A percentile compares a stretch with the other conserved stretches of the same genome.
Conservation (phyloP, 2,888 invertebrate species). For the Sinohyriopsis cumingii region DNA sequence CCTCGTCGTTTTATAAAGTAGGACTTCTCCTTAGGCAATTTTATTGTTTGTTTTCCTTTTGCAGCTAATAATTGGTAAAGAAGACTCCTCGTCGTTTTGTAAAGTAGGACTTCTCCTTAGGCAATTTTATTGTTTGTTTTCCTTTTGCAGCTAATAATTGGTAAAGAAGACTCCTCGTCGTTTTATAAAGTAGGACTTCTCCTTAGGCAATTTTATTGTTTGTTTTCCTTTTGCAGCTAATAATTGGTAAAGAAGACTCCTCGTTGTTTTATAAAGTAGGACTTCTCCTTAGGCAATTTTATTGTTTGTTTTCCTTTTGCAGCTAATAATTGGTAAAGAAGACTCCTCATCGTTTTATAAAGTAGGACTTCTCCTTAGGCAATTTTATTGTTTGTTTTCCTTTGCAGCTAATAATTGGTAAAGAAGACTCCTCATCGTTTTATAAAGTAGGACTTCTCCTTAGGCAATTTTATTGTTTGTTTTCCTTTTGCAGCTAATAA, state of each 20-base stretch:
- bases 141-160: constrained; percentile 39
- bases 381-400: constrained; percentile 8
- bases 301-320: constrained; percentile 20
- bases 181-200: too few species aligned
- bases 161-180: constrained; percentile 16
- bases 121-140: constrained; percentile 9
- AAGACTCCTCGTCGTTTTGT: constrained; percentile 7
- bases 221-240: constrained; percentile 39
- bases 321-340: constrained; percentile 38
- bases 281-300: background rate
- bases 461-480: background rate
- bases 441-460: too few species aligned
- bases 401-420: constrained; percentile 40
- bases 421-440: constrained; percentile 15
- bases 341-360: constrained; percentile 6
- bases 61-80: constrained; percentile 38
- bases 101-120: too few species aligned
- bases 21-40: background rate
- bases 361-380: too few species aligned
- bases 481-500: constrained; percentile 36
- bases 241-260: constrained; percentile 23
- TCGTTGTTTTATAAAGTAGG: too few species aligned
- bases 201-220: constrained; percentile 3
- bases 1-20: too few species aligned
- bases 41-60: constrained; percentile 21